Conservation (phyloP, 2,113 vertebrate genomes). For the Petromus typicus region DNA sequence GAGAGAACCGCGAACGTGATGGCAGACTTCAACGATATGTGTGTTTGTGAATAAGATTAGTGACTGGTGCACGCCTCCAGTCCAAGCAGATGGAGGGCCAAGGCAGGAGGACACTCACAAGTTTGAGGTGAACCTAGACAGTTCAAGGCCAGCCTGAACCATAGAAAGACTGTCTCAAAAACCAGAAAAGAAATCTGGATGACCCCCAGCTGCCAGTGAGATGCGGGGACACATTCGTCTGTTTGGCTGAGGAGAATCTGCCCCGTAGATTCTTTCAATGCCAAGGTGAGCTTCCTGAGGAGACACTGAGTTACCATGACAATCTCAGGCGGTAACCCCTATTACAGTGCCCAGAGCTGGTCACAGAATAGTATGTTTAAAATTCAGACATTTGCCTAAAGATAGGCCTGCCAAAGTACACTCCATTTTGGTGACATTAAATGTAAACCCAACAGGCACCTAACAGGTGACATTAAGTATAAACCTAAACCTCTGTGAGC, state of each 20-base stretch:
- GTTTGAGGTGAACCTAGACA: neutral
- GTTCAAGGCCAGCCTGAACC: neutral
- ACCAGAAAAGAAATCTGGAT: neutral
- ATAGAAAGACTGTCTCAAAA: neutral
- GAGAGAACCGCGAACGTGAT: neutral
- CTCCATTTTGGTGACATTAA: slow-evolving; percentile 43
- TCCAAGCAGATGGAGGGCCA: too few species aligned
- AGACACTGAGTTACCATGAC: neutral
- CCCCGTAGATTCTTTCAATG: neutral
- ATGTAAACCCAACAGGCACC: slow-evolving; percentile 26
- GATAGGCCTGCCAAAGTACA: slow-evolving; percentile 15
- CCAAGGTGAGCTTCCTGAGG: neutral
- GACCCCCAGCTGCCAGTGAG: neutral
- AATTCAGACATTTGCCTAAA: slow-evolving; percentile 30
- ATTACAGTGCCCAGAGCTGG: neutral
- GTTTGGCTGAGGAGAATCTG: neutral
- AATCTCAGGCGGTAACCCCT: neutral
- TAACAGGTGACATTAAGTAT: slow-evolving; percentile 30
- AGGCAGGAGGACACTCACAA: too few species aligned
- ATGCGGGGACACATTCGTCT: neutral
- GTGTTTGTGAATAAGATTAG: slow-evolving; percentile 5
- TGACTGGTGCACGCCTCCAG: neutral
- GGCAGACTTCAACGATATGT: neutral
- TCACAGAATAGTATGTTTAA: slow-evolving; percentile 50
- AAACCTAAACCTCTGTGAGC: neutral